Conservation (phyloP, 2,888 invertebrate species). For the Yponomeuta plumbellus region DNA sequence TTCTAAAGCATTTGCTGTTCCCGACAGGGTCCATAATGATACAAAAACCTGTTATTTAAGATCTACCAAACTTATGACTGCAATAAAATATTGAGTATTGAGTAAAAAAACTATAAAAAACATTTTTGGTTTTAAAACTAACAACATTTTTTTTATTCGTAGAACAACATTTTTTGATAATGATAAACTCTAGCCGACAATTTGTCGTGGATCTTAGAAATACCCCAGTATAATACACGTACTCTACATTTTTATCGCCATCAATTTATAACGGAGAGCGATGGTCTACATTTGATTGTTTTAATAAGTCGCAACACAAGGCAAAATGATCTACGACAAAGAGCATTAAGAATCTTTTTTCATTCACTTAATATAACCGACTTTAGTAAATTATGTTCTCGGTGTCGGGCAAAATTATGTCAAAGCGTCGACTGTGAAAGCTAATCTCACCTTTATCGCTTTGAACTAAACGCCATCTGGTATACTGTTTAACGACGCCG, state of each 20-base stretch:
- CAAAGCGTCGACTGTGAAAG: not conserved
- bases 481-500: slow-evolving; percentile 13
- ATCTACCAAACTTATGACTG: no score
- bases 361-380: not conserved
- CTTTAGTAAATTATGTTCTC: not conserved
- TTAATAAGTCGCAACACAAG: not conserved
- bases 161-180: no score
- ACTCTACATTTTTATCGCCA: not conserved
- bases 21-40: no score
- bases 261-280: not conserved
- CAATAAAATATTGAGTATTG: no score
- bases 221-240: not conserved
- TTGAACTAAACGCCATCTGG: slow-evolving; percentile 17
- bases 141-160: no score
- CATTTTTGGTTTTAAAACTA: no score
- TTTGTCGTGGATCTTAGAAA: no score
- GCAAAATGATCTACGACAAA: not conserved
- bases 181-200: no score
- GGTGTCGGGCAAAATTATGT: not conserved
- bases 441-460: slow-evolving; percentile 16
- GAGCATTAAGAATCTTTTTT: not conserved
- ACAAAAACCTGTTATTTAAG: no score
- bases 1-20: no score
- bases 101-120: no score
- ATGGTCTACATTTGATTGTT: not conserved